These are phyloP conservation scores for Hypena proboscidalis DNA, from an alignment of 2,888 invertebrate species.

Conservation along the genomic window DNA sequence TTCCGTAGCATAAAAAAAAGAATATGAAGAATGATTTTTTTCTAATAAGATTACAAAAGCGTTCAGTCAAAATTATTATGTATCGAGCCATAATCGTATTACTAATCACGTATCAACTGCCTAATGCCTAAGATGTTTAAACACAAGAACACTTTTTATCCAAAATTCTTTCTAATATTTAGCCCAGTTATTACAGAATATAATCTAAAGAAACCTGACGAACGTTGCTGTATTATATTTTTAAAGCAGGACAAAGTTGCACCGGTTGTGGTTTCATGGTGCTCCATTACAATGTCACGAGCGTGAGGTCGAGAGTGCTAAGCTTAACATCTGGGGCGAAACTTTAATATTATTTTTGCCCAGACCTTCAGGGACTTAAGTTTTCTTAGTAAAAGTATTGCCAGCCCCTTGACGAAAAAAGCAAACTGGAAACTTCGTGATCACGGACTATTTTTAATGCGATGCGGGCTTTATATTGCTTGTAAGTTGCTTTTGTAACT, in stretches of 20 bases:
- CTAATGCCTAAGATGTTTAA: too few species aligned
- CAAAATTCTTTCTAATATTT: too few species aligned
- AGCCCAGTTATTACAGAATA: background rate
- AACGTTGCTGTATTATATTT: constrained; percentile 20
- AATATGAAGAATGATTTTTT: too few species aligned
- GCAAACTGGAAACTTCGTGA: constrained; percentile 1
- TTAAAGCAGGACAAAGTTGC: constrained; percentile 18
- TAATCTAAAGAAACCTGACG: constrained; percentile 2
- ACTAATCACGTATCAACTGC: too few species aligned
- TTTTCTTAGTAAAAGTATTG: constrained; percentile 27
- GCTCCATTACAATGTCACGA: constrained; percentile 24
- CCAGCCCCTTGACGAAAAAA: constrained; percentile 7
- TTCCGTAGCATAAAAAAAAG: too few species aligned
- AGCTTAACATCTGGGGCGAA: constrained; percentile 21
- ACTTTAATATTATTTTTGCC: constrained; percentile 21
- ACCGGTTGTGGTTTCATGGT: constrained; percentile 5
- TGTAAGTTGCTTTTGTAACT: too few species aligned
- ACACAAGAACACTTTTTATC: too few species aligned
- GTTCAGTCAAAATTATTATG: too few species aligned
- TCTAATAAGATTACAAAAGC: too few species aligned
- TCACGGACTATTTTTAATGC: too few species aligned
- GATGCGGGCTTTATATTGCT: too few species aligned
- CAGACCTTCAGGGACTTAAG: constrained; percentile 22
- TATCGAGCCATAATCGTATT: too few species aligned
- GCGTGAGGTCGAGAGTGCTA: constrained; percentile 20